Evolutionary conservation across 1,140 invertebrate species (phyloP).

Genomic region (Daktulosphaira vitifoliae): DNA sequence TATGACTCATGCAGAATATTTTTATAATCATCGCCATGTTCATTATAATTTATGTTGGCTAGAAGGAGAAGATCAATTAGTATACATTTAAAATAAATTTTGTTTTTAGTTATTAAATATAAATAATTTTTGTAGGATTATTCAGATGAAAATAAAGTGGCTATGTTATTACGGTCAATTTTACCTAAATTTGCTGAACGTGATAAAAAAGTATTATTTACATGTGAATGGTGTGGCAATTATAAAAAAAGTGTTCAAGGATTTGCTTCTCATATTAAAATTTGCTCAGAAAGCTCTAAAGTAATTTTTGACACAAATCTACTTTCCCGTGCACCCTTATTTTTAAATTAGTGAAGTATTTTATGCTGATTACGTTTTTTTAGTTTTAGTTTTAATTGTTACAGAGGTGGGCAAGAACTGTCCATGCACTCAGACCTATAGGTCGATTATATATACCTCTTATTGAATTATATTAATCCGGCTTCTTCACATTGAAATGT

Average conservation of each 20-base stretch:
- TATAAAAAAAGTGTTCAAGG: constrained; percentile 51
- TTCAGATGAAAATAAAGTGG: background rate
- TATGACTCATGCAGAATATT: constrained; percentile 30
- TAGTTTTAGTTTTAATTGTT: no score
- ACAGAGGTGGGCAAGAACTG: no score
- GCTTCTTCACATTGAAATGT: no score
- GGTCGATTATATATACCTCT: no score
- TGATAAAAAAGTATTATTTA: constrained; percentile 39
- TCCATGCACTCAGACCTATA: no score
- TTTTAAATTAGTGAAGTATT: no score
- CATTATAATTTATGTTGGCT: constrained; percentile 35
- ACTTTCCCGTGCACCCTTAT: background rate
- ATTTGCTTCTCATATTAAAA: constrained; percentile 53
- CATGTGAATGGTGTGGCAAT: constrained; percentile 50
- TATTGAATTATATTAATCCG: no score
- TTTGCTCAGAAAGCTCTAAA: constrained; percentile 50
- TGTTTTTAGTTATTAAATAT: background rate
- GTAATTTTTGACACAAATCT: background rate
- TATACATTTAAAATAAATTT: background rate
- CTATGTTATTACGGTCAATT: background rate
- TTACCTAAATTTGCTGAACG: constrained; percentile 2
- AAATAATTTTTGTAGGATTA: constrained; percentile 9
- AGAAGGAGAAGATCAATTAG: constrained; percentile 32
- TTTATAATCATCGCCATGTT: constrained; percentile 20
- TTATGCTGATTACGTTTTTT: no score